Conservation (phyloP, 2,888 invertebrate genomes). For the Therioaphis trifolii region DNA sequence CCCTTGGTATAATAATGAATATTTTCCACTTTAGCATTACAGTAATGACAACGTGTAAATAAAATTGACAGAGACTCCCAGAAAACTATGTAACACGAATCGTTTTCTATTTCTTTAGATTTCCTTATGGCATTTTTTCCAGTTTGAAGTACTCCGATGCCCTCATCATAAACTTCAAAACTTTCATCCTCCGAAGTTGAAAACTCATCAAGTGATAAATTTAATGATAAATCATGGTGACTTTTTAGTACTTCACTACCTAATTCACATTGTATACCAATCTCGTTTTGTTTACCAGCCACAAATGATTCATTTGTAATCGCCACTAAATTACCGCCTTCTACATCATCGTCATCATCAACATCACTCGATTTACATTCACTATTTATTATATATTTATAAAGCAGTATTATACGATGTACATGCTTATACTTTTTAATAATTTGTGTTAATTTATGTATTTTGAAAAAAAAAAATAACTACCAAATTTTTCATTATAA, state of each 20-base stretch:
- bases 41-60: constrained; percentile 27
- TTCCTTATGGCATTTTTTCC: background rate
- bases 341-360: constrained; percentile 16
- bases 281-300: constrained; percentile 25
- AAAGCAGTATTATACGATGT: too few species aligned
- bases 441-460: too few species aligned
- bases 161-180: constrained; percentile 20
- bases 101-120: constrained; percentile 26
- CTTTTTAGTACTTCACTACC: constrained; percentile 36
- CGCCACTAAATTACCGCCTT: constrained; percentile 29
- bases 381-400: too few species aligned
- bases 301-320: constrained; percentile 34
- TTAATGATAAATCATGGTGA: constrained; percentile 19
- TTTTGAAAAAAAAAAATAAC: too few species aligned
- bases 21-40: constrained; percentile 13
- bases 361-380: constrained; percentile 22
- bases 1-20: constrained; percentile 23
- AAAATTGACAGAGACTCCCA: constrained; percentile 16
- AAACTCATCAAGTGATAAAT: constrained; percentile 31
- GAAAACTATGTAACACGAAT: constrained; percentile 10
- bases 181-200: constrained; percentile 30
- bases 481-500: too few species aligned
- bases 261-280: constrained; percentile 23
- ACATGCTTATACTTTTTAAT: too few species aligned
- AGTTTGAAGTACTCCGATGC: background rate